Conservation (phyloP, 2,888 invertebrate genomes). For the Yponomeuta sedellus region DNA sequence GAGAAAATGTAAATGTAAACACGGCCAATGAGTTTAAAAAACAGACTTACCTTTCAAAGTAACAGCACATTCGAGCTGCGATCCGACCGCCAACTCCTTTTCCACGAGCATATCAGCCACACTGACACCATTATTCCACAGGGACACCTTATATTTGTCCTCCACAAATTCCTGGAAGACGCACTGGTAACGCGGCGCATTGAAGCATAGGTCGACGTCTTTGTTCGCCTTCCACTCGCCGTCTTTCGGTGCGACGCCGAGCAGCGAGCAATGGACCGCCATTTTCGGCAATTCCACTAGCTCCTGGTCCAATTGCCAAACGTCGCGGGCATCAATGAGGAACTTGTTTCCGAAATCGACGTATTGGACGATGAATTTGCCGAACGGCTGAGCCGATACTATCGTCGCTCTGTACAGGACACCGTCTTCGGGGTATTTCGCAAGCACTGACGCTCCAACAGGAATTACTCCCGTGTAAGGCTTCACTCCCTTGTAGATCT, state of each 20-base stretch:
- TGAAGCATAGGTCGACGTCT: conserved; percentile 77
- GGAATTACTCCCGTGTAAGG: conserved; percentile 56
- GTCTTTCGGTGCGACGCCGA: conserved; percentile 76
- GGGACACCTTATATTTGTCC: conserved; percentile 65
- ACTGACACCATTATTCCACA: conserved; percentile 64
- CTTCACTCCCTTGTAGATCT: conserved; percentile 76
- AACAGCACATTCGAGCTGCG: conserved; percentile 54
- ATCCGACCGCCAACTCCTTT: conserved; percentile 58
- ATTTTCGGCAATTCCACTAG: conserved; percentile 81
- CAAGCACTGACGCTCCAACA: conserved; percentile 80
- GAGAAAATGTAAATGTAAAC: background rate
- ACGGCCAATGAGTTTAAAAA: too few species aligned
- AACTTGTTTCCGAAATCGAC: conserved; percentile 87
- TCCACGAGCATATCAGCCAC: conserved; percentile 68
- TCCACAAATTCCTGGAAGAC: conserved; percentile 68
- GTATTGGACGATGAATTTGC: conserved; percentile 81
- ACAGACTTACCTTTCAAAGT: conserved; percentile 54
- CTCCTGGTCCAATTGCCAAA: conserved; percentile 82
- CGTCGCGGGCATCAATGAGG: conserved; percentile 77
- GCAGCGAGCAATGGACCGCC: conserved; percentile 81
- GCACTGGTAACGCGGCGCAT: conserved; percentile 76
- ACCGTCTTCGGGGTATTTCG: conserved; percentile 82
- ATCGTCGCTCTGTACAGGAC: conserved; percentile 83
- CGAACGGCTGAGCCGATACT: conserved; percentile 72
- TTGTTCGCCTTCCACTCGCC: conserved; percentile 76